Conservation (phyloP, 2,888 invertebrate genomes). For the Autographa pulchrina region DNA sequence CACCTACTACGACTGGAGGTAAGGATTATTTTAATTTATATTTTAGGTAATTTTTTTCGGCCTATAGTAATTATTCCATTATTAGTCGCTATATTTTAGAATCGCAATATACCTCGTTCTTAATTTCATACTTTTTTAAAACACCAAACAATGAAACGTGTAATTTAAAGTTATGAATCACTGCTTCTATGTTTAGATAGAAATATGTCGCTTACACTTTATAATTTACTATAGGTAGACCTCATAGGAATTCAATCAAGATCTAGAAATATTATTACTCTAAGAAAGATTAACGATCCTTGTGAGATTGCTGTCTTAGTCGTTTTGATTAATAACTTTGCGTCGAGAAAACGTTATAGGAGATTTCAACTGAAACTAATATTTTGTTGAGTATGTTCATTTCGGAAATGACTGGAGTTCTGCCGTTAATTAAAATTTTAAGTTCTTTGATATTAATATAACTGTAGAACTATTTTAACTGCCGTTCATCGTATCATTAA, state of each 20-base stretch:
- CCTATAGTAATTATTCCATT: too few species aligned
- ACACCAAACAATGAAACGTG: not conserved
- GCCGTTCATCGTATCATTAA: too few species aligned
- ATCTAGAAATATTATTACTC: slow-evolving; percentile 46
- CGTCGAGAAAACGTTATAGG: slow-evolving; percentile 18
- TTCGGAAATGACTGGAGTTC: not conserved
- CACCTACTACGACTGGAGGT: slow-evolving; percentile 28
- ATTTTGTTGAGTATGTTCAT: slow-evolving; percentile 16
- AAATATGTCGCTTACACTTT: not conserved
- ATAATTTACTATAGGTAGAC: slow-evolving; percentile 21
- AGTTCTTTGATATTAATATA: not conserved
- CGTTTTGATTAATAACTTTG: slow-evolving; percentile 47
- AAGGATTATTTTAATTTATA: not conserved
- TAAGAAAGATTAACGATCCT: slow-evolving; percentile 55
- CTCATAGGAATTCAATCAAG: slow-evolving; percentile 24
- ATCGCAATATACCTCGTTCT: too few species aligned
- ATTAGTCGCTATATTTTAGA: too few species aligned
- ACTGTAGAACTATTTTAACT: too few species aligned
- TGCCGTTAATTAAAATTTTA: not conserved
- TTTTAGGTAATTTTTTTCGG: too few species aligned
- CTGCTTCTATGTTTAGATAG: not conserved
- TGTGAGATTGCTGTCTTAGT: slow-evolving; percentile 34
- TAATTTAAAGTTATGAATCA: not conserved
- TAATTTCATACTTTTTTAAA: too few species aligned
- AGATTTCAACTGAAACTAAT: slow-evolving; percentile 15